Evolutionary conservation across 2,113 vertebrate species (phyloP), one percentile per base, ranked within the genome.

Genomic region (Ailuropoda melanoleuca): DNA sequence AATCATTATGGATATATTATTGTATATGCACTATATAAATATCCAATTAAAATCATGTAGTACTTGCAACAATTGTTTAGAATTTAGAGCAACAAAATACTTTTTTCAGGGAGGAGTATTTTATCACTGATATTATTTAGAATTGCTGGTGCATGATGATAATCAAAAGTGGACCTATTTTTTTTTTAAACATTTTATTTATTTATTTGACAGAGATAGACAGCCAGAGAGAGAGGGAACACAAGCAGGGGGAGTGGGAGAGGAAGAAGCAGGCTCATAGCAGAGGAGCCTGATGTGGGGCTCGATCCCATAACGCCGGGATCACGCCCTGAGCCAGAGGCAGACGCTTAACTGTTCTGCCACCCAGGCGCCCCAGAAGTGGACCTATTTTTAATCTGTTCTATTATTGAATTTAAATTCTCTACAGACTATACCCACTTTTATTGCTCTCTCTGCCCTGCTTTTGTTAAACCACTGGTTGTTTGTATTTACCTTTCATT

Each of bases 341-440:
- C n/a, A n/a, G n/a, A n/a, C n/a, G n/a, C n/a, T n/a, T n/a, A n/a
- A n/a, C n/a, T n/a, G n/a, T n/a, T n/a, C n/a, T n/a, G n/a, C n/a
- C n/a, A n/a, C n/a, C n/a, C n/a, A n/a, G n/a, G n/a, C n/a, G n/a
- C n/a, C n/a, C n/a, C 3, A 34, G 56, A 75, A 53, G 29, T 18
- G 19, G 26, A 55, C 8, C 10, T 31, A 3, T n/a, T 23, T 21
- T n/a, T 21, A 43, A 55, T n/a, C 11, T 46, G 23, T 39, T 68
- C 21, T n/a, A 6, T n/a, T 48, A 14, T 43, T 43, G 17, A 10
- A 21, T 21, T 81, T n/a, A 26, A 4, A 31, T 68, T 74, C 18
- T 56, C 19, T 53, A 10, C 1, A n/a, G 14, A 24, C n/a, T 9
- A 10, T 4, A 1, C 17, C 48, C 10, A 2, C 12, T 72, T 15